Conservation (phyloP, 1,140 invertebrate genomes). For the Leguminivora glycinivorella region DNA sequence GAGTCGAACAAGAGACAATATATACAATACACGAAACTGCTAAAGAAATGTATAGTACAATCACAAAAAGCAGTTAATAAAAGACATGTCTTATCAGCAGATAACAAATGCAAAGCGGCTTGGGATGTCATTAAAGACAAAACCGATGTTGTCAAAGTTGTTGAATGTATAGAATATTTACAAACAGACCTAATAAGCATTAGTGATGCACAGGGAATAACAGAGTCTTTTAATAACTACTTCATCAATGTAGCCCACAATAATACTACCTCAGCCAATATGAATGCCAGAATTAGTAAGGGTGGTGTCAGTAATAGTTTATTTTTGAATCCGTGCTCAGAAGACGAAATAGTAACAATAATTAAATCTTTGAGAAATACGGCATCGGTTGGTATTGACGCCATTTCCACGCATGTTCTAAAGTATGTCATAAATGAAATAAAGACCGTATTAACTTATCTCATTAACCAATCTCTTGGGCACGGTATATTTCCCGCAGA, state of each 20-base stretch:
- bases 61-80: neutral
- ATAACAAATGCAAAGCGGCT: neutral
- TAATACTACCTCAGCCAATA: too few relatives aligned
- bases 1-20: neutral
- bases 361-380: conserved; percentile 6
- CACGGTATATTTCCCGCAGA: too few relatives aligned
- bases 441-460: too few relatives aligned
- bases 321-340: too few relatives aligned
- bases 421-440: too few relatives aligned
- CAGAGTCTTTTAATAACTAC: too few relatives aligned
- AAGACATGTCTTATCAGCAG: neutral
- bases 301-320: too few relatives aligned
- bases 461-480: too few relatives aligned
- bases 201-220: neutral
- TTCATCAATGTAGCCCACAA: too few relatives aligned
- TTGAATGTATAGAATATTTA: neutral
- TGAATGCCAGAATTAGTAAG: too few relatives aligned
- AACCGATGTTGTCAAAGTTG: neutral
- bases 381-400: neutral
- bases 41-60: neutral
- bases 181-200: neutral
- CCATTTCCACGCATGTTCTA: too few relatives aligned
- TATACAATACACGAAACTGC: neutral
- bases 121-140: conserved; percentile 1
- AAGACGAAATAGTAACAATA: neutral